Percentiles rank a stretch among this genome's conserved stretches.
phyloP scores from a whole-genome alignment of 1,140 invertebrate genomes.

The Hyles vespertilio region DNA sequence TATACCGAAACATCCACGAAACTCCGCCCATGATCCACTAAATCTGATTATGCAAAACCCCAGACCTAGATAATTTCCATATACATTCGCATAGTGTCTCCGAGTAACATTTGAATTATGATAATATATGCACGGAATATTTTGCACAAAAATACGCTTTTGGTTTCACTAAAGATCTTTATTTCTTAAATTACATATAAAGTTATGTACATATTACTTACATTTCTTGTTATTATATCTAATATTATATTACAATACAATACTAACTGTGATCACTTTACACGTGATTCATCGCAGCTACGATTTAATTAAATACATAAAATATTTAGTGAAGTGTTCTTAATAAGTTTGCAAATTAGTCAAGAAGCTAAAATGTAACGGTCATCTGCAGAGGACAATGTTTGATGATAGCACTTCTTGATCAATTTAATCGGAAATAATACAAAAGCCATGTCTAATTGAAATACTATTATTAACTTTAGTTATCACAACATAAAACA shows the following conservation, averaged over 20 bases:
- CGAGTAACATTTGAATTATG: constrained; percentile 9
- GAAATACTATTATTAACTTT: too few relatives aligned
- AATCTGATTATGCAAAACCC: constrained; percentile 21
- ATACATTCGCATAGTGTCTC: constrained; percentile 16
- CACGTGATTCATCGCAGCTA: neutral
- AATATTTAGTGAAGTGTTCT: neutral
- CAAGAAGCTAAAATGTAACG: too few relatives aligned
- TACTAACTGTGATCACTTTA: constrained; percentile 16
- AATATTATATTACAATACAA: constrained; percentile 43
- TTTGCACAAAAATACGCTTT: constrained; percentile 9
- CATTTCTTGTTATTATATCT: constrained; percentile 32
- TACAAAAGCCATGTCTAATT: too few relatives aligned
- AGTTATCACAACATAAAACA: too few relatives aligned
- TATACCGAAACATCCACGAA: neutral
- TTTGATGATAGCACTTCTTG: too few relatives aligned
- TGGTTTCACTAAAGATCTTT: constrained; percentile 67
- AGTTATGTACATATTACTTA: constrained; percentile 62
- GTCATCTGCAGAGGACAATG: too few relatives aligned
- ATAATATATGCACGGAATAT: constrained; percentile 2
- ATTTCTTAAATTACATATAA: constrained; percentile 70
- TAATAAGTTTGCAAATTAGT: neutral
- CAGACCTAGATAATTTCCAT: constrained; percentile 17
- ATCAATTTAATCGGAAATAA: too few relatives aligned
- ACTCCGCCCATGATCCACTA: neutral
- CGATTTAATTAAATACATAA: too few relatives aligned